phyloP scores from a whole-genome alignment of 92 coral and sea anemone species.

The Pocillopora grandis region DNA sequence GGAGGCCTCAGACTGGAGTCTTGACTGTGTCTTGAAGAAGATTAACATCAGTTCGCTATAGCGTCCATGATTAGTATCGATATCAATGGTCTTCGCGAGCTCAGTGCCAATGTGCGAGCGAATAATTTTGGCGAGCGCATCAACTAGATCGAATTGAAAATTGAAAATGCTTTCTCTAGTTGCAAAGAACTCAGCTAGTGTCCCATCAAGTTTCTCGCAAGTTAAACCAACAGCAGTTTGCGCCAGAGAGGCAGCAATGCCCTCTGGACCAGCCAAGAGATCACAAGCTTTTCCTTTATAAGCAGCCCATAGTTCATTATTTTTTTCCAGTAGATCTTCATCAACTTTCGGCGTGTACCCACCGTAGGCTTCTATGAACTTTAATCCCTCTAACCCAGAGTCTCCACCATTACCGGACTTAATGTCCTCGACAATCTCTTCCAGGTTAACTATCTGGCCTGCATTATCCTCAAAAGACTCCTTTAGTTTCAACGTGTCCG shows the following conservation, averaged over 20 bases:
- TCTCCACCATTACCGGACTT: no score
- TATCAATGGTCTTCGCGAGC: background rate
- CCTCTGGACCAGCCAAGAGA: background rate
- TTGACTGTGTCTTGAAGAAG: conserved; percentile 46
- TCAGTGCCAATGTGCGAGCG: background rate
- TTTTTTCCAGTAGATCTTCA: background rate
- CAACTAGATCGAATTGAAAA: background rate
- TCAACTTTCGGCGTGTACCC: conserved; percentile 20
- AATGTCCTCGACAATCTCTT: no score
- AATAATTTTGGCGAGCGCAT: background rate
- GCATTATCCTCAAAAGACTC: no score
- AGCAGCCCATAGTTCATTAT: background rate
- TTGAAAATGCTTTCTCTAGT: background rate
- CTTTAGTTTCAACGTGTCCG: no score
- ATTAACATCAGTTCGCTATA: conserved; percentile 26
- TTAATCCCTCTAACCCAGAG: background rate
- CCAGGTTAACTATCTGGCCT: no score
- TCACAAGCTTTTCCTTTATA: conserved; percentile 7
- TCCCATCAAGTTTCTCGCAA: background rate
- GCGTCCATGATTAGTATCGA: background rate
- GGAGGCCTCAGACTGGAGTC: conserved; percentile 45
- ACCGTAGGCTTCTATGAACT: conserved; percentile 13
- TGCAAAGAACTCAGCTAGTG: background rate
- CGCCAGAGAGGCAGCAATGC: background rate
- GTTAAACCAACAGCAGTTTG: no score